Evolutionary conservation across 2,113 vertebrate species (phyloP).

Genomic region (Epinephelus fuscoguttatus): DNA sequence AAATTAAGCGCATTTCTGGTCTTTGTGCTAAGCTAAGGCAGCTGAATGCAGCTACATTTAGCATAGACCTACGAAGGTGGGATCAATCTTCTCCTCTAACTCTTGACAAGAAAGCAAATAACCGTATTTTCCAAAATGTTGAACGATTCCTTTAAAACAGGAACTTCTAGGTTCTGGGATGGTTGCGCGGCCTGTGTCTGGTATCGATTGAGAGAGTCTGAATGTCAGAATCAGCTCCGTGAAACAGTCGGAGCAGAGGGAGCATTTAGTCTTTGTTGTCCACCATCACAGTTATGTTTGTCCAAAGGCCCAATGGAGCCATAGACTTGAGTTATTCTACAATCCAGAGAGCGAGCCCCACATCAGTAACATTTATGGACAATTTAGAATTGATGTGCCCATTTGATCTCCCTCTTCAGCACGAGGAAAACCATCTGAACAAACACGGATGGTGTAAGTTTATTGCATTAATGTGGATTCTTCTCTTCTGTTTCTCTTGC

Average conservation of each 20-base stretch:
- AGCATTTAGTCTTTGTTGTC: constrained; percentile 68
- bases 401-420: constrained; percentile 79
- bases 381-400: constrained; percentile 81
- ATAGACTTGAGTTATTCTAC: constrained; percentile 81
- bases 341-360: constrained; percentile 68
- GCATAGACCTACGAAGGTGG: too few species aligned
- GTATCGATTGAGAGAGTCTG: constrained; percentile 44
- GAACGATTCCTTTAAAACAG: background rate
- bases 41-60: too few species aligned
- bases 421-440: constrained; percentile 84
- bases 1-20: too few species aligned
- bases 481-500: constrained; percentile 58
- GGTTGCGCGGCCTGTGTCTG: constrained; percentile 26
- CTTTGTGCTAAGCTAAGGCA: too few species aligned
- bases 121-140: background rate
- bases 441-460: constrained; percentile 80
- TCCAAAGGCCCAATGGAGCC: constrained; percentile 76
- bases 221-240: constrained; percentile 33
- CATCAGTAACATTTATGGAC: constrained; percentile 84
- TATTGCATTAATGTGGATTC: constrained; percentile 80
- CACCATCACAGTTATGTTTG: constrained; percentile 79
- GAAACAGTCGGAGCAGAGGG: constrained; percentile 47
- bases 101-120: too few species aligned
- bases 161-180: background rate
- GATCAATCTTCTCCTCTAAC: too few species aligned